Conservation (phyloP, 2,113 vertebrate species). For the Coreoperca whiteheadi region DNA sequence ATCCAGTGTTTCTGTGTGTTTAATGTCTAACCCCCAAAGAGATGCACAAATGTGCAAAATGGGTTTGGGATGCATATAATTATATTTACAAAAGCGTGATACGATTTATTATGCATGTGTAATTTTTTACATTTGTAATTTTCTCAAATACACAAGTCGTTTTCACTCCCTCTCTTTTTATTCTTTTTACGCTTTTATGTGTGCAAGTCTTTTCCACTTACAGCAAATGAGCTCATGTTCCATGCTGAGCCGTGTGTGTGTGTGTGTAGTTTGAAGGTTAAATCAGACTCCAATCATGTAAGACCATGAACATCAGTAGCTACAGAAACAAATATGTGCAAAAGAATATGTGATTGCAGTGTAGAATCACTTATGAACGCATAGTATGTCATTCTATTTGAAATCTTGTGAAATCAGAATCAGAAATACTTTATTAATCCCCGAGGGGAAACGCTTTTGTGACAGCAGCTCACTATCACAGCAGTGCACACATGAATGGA, state of each 20-base stretch:
- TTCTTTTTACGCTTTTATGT: neutral
- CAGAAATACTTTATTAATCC: too few species aligned
- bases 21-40: neutral
- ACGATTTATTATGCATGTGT: neutral
- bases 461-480: too few species aligned
- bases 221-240: conserved; percentile 9
- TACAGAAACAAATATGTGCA: neutral
- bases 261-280: neutral
- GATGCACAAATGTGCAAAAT: neutral
- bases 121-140: conserved; percentile 22
- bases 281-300: neutral
- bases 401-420: too few species aligned
- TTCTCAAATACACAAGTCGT: neutral
- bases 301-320: neutral
- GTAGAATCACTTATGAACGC: neutral
- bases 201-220: neutral
- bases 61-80: neutral
- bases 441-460: too few species aligned
- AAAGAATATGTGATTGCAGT: neutral
- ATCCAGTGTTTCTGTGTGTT: neutral
- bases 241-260: neutral
- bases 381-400: neutral
- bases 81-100: neutral
- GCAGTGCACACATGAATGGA: too few species aligned
- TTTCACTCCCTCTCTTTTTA: neutral